phyloP scores from a whole-genome alignment of 2,888 invertebrate species.

The Scaeva pyrastri region DNA sequence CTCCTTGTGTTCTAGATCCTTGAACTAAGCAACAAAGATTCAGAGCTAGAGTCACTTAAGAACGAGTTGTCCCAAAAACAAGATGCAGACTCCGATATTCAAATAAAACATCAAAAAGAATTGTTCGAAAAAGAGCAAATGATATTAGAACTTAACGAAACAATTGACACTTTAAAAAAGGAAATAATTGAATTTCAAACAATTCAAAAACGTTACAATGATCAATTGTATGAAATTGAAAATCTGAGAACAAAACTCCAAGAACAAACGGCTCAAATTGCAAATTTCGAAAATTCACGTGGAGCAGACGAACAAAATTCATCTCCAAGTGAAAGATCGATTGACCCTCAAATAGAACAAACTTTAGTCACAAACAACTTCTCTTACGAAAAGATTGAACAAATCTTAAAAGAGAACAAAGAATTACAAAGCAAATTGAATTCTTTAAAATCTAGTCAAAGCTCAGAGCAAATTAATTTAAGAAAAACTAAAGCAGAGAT shows the following conservation, averaged over 20 bases:
- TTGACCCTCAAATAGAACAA: background rate
- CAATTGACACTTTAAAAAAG: constrained; percentile 77
- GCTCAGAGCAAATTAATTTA: constrained; percentile 47
- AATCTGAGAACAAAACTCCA: constrained; percentile 78
- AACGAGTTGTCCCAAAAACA: constrained; percentile 39
- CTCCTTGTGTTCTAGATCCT: constrained; percentile 16
- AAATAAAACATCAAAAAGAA: constrained; percentile 42
- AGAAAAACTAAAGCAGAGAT: constrained; percentile 77
- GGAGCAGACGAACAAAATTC: background rate
- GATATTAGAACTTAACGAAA: constrained; percentile 76
- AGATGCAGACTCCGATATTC: background rate
- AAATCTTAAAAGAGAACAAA: constrained; percentile 32
- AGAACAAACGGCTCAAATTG: constrained; percentile 78
- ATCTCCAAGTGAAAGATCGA: background rate
- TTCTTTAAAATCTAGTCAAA: constrained; percentile 56
- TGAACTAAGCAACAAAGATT: constrained; percentile 53
- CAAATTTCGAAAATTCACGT: constrained; percentile 57
- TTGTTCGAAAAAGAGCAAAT: constrained; percentile 42
- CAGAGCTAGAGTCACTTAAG: constrained; percentile 31
- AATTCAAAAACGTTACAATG: constrained; percentile 78
- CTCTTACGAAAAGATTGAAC: constrained; percentile 18
- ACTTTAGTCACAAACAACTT: background rate
- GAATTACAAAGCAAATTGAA: constrained; percentile 26
- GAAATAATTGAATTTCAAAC: constrained; percentile 78
- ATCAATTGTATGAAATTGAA: constrained; percentile 79